These are phyloP conservation scores for Aphelenchoides fujianensis DNA, from an alignment of 1,140 invertebrate genomes.

Conservation along the genomic window DNA sequence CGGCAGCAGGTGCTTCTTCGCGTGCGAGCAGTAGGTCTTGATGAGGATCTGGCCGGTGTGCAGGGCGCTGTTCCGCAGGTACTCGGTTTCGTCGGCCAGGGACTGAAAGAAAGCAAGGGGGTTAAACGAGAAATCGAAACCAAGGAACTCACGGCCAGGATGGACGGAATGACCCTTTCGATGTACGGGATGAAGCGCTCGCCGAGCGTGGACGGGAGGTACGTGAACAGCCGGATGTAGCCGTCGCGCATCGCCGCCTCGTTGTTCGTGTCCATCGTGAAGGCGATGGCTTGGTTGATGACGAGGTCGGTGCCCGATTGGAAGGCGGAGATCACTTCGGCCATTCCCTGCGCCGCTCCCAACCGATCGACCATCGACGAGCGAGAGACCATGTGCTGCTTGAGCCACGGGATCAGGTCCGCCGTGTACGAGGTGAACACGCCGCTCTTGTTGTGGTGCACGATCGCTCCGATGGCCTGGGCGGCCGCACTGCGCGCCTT, in stretches of 20 bases:
- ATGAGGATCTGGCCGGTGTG: conserved; percentile 95
- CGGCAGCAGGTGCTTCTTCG: conserved; percentile 81
- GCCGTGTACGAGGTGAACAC: conserved; percentile 65
- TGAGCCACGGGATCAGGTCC: conserved; percentile 91
- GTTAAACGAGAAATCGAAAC: not conserved
- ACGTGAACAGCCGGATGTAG: conserved; percentile 99
- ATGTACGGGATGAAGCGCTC: conserved; percentile 92
- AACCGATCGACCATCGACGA: conserved; percentile 88
- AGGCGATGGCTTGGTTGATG: conserved; percentile 15
- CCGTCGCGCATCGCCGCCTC: conserved; percentile 98
- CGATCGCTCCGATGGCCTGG: conserved; percentile 91
- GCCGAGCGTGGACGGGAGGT: conserved; percentile 93
- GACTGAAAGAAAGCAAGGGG: conserved; percentile 67
- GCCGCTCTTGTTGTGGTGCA: conserved; percentile 69
- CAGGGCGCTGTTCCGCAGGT: conserved; percentile 91
- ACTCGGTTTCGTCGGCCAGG: conserved; percentile 97
- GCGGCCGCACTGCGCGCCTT: conserved; percentile 89
- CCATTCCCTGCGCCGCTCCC: conserved; percentile 86
- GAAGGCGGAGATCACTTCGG: conserved; percentile 84
- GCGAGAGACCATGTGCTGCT: conserved; percentile 95
- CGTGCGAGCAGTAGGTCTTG: conserved; percentile 89
- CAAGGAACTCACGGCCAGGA: conserved; percentile 74
- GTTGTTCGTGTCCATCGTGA: conserved; percentile 65
- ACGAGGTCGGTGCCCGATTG: conserved; percentile 5
- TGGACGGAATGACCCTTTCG: conserved; percentile 93